Evolutionary conservation across 2,797 vertebrate genomes (phyloP), one percentile per base, ranked within the genome.

Genomic region (Crax fasciolata): DNA sequence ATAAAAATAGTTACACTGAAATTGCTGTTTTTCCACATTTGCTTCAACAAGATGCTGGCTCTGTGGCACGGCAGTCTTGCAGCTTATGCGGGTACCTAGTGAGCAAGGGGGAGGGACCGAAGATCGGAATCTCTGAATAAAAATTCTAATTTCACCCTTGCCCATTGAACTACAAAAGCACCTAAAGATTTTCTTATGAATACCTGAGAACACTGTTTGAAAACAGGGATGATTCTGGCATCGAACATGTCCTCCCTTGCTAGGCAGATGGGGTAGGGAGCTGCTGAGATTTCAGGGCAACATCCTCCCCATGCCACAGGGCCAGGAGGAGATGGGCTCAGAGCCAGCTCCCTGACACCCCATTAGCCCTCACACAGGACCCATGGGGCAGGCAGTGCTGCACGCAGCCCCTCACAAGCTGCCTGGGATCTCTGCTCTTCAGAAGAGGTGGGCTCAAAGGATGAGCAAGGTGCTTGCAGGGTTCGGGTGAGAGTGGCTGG

Each of bases 1-100:
- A 58, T 85, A 90, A 90, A 92, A 96, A 85, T 13, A 87, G 38
- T 12, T 10, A 21, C 61, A 48, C 10, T 84, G 44, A 91, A 79
- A 82, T 15, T 79, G 48, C n/a, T 87, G 67, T 3, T 89, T 95
- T 96, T 82, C 70, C 49, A 54, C 66, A 43, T 74, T 84, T 2
- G 1, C 43, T 87, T 79, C 67, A 75, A 6, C 43, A 54, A 54
- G 67, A 51, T 3, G 0, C 13, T 49, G 18, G 7, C 12, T 77
- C n/a, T 74, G 74, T 89, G 65, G 41, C 28, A 39, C 25, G 77
- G 38, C 20, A 2, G 10, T 30, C 49, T 48, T 17, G 1, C 28
- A 51, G 25, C 6, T 72, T 79, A 2, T 43, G 23, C 55, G 88
- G 62, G 66, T 92, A 43, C 12, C 51, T 52, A 7, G 35, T 16